Base-by-base conservation (phyloP, 1,140 invertebrate species). In the Hydropsyche tenuis region DNA sequence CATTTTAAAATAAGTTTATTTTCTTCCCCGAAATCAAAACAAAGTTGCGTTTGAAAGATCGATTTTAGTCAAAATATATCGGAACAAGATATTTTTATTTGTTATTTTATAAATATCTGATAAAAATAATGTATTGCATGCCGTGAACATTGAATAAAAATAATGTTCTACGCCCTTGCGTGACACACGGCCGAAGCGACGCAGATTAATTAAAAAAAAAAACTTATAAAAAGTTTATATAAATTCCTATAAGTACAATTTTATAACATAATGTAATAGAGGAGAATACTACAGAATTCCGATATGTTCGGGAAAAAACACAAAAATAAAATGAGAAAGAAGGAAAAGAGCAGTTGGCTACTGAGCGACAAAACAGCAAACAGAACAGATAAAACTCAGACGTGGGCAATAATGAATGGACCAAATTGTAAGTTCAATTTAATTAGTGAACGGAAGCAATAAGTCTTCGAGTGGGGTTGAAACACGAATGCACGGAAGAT, bases 371-470 rank as follows among this genome's bases (percentile, higher is more conserved):
- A 53, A 53, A 16, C 5, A 46, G 70, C 53, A n/a, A 51, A 22
- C 25, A 9, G 63, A 45, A 48, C n/a, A 66, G 63, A 65, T 66
- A 66, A 73, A 73, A 23, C 48, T 48, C 25, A 16, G 63, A 75
- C 68, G 68, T 62, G 16, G 46, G 60, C 64, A 56, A 69, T 76
- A 76, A 73, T 71, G 75, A 68, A 66, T 65, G 75, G 66, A 64
- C 69, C 69, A 46, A 73, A 75, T 66, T 48, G 69, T 65, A 69
- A 76, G 72, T 73, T 72, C 60, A 72, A 71, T 76, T 76, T 76
- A 76, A 76, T 76, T 76, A 76, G 75, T 53, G 27, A 66, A 53
- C 75, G 75, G 75, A 76, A 69, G 72, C 72, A 76, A 76, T 76
- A 73, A 76, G 56, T 76, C 68, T 60, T 46, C 37, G 30, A 43